Evolutionary conservation across 2,113 vertebrate genomes (phyloP).

Genomic region (Azemiops feae): DNA sequence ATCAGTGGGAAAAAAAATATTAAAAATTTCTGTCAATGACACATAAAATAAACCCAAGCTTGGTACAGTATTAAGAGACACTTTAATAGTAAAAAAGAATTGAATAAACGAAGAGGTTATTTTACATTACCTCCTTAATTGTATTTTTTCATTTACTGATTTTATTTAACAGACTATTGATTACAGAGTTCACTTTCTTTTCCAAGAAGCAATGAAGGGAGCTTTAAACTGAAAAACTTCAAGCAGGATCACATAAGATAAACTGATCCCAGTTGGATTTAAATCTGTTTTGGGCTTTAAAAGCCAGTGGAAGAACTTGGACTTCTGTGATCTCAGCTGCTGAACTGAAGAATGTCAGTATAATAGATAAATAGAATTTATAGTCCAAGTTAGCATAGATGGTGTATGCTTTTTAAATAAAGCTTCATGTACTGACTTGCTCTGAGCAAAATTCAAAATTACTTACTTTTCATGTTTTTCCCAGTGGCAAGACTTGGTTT

Average conservation of each 20-base stretch:
- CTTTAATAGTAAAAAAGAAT: not conserved
- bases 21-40: not conserved
- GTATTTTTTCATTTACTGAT: not conserved
- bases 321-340: not conserved
- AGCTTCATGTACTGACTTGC: not conserved
- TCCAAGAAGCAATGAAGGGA: not conserved
- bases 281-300: not conserved
- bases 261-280: not conserved
- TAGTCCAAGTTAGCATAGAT: not conserved
- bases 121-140: not conserved
- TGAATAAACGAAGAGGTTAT: not conserved
- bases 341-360: not conserved
- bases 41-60: not conserved
- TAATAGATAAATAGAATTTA: not conserved
- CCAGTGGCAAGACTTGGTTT: not conserved
- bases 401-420: not conserved
- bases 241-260: not conserved
- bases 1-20: not conserved
- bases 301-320: not conserved
- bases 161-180: not conserved
- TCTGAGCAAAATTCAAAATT: not conserved
- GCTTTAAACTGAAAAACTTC: not conserved
- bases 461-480: not conserved
- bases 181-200: not conserved
- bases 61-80: not conserved